phyloP scores from a whole-genome alignment of 2,113 vertebrate species.

The Taurulus bubalis region DNA sequence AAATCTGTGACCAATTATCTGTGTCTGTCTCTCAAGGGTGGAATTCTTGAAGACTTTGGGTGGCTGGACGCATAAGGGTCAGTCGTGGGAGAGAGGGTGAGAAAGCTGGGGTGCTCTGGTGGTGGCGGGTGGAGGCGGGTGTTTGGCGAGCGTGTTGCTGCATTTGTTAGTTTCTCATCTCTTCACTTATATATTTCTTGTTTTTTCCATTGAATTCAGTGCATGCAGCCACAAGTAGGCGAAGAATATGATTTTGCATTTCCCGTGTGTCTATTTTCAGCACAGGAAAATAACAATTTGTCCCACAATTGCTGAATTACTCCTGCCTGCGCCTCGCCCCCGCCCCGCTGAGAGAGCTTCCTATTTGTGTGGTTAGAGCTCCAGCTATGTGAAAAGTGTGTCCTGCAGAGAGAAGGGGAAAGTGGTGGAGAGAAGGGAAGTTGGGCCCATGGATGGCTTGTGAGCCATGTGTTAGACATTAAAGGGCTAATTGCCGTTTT shows the following conservation, averaged over 20 bases:
- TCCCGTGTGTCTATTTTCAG: conserved; percentile 60
- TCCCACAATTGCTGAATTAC: conserved; percentile 71
- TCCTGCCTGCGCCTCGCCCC: conserved; percentile 44
- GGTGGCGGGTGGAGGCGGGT: background rate
- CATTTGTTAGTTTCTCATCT: conserved; percentile 15
- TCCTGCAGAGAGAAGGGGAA: conserved; percentile 70
- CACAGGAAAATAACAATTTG: conserved; percentile 80
- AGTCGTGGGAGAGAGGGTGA: conserved; percentile 39
- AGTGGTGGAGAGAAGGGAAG: conserved; percentile 70
- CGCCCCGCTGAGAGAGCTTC: conserved; percentile 61
- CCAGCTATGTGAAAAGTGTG: conserved; percentile 77
- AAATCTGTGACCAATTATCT: conserved; percentile 89
- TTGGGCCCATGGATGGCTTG: conserved; percentile 69
- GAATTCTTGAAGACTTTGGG: conserved; percentile 71
- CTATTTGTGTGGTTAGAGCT: conserved; percentile 79
- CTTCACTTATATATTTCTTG: too few relatives aligned
- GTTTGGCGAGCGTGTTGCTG: conserved; percentile 1
- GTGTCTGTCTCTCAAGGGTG: conserved; percentile 79
- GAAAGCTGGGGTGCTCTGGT: background rate
- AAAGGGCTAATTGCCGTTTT: conserved; percentile 84
- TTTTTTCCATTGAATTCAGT: background rate
- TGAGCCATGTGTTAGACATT: conserved; percentile 83
- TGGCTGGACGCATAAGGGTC: conserved; percentile 53
- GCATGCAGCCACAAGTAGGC: conserved; percentile 5
- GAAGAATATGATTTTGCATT: conserved; percentile 37